Evolutionary conservation across 2,888 invertebrate genomes (phyloP).

Genomic region (Neria commutata): DNA sequence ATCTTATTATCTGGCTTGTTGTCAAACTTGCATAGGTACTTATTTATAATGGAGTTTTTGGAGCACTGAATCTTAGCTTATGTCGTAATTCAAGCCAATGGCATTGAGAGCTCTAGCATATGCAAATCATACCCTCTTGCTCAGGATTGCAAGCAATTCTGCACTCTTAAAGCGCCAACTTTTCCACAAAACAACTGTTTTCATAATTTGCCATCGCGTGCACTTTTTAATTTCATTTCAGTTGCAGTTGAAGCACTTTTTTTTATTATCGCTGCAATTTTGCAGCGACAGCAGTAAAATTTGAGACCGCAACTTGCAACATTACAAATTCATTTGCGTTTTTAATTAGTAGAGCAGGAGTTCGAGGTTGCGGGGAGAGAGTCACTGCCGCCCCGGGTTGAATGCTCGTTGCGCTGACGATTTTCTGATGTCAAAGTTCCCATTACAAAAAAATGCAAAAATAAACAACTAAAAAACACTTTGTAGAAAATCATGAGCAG

Average conservation of each 20-base stretch:
- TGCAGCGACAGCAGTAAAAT: slow-evolving; percentile 45
- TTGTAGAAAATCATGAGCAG: background rate
- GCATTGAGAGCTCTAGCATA: no score
- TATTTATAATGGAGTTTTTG: no score
- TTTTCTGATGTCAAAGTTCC: background rate
- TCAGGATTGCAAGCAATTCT: background rate
- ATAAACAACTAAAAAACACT: background rate
- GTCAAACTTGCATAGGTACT: no score
- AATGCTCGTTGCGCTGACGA: background rate
- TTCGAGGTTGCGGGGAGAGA: background rate
- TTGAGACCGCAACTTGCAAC: slow-evolving; percentile 46
- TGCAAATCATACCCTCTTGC: no score
- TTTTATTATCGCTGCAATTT: slow-evolving; percentile 24
- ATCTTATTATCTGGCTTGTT: no score
- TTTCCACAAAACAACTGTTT: no score
- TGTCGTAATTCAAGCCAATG: no score
- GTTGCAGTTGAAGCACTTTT: background rate
- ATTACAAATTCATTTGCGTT: slow-evolving; percentile 54
- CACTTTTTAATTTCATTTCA: background rate
- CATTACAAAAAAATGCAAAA: no score
- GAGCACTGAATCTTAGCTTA: no score
- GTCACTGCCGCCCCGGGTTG: background rate
- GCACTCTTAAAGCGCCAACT: background rate
- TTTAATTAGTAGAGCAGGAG: slow-evolving; percentile 48
- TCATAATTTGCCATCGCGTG: no score